Evolutionary conservation across 2,888 invertebrate species (phyloP), one percentile per base, ranked within the genome.

Genomic region (Rotaria macrura): DNA sequence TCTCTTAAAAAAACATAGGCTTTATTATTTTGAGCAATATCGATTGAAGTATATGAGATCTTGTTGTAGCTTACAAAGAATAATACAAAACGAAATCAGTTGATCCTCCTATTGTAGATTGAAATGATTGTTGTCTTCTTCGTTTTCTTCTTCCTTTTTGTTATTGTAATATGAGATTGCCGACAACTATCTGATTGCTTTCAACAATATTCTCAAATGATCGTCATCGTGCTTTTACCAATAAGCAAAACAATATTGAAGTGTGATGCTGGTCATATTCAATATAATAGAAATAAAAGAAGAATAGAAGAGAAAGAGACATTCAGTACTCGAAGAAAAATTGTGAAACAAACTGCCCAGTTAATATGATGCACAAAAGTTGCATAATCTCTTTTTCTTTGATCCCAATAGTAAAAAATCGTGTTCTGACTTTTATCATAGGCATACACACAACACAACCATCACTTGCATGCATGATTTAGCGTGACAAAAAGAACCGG

Each of bases 381-480:
- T 65, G 34, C 34, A 65, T 65, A 34, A 65, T 65, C 20, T n/a
- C 29, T 38, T 20, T 65, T 25, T 14, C 9, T 25, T 29, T n/a
- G 7, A 20, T 65, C 65, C 65, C 65, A 65, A 65, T 65, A 65
- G 65, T 34, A 65, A 20, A 34, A 65, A 65, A 65, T 65, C 65
- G 20, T 65, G 65, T 65, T 65, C 65, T 65, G 65, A 65, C 65
- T 65, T 65, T 65, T 34, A 65, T 65, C 65, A 65, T 34, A 3
- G 65, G 38, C 17, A 65, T 34, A 65, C 29, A n/a, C 57, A 57
- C 57, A n/a, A n/a, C n/a, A 65, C 34, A 34, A 65, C 65, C 65
- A 20, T 65, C 65, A 65, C 65, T 65, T 65, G 65, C 34, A 65
- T 65, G 65, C 65, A 65, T 65, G 65, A 65, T 65, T 65, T 65